Percentiles rank a stretch among this genome's conserved stretches.
Conservation (phyloP, 2,888 invertebrate genomes). For the Cephonodes hylas region DNA sequence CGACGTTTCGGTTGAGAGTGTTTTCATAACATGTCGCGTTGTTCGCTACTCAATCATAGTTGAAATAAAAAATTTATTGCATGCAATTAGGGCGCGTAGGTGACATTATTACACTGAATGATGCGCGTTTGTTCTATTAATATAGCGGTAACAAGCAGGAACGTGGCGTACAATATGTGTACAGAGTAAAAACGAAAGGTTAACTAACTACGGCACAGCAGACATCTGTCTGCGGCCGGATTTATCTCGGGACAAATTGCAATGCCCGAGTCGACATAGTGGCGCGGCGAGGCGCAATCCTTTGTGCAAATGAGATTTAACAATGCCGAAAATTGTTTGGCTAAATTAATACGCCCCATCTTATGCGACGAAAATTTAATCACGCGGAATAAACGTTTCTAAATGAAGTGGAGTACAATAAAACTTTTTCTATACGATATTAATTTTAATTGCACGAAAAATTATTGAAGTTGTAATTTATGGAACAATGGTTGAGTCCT, state of each 20-base stretch:
- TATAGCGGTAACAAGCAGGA: constrained; percentile 4
- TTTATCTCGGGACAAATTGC: constrained; percentile 76
- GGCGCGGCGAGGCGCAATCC: constrained; percentile 39
- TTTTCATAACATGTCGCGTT: constrained; percentile 58
- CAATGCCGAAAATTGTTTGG: constrained; percentile 59
- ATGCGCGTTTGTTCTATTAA: not conserved
- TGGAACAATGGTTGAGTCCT: too few species aligned
- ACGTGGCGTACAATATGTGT: constrained; percentile 18
- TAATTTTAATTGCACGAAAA: not conserved
- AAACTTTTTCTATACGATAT: too few species aligned
- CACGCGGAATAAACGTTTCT: not conserved
- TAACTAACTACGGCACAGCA: constrained; percentile 51
- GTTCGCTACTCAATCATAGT: constrained; percentile 37
- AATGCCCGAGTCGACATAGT: constrained; percentile 43
- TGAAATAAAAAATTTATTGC: not conserved
- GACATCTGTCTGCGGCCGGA: constrained; percentile 71
- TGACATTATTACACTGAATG: not conserved
- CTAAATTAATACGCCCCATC: constrained; percentile 61
- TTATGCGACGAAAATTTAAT: constrained; percentile 29
- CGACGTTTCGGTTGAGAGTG: constrained; percentile 47
- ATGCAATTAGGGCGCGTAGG: not conserved
- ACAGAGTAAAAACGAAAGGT: constrained; percentile 44
- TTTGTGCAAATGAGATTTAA: constrained; percentile 69
- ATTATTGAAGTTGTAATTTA: too few species aligned
- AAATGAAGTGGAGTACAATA: not conserved